These are phyloP conservation scores for Epinotia nisella DNA, from an alignment of 2,888 invertebrate genomes.

Conservation along the genomic window DNA sequence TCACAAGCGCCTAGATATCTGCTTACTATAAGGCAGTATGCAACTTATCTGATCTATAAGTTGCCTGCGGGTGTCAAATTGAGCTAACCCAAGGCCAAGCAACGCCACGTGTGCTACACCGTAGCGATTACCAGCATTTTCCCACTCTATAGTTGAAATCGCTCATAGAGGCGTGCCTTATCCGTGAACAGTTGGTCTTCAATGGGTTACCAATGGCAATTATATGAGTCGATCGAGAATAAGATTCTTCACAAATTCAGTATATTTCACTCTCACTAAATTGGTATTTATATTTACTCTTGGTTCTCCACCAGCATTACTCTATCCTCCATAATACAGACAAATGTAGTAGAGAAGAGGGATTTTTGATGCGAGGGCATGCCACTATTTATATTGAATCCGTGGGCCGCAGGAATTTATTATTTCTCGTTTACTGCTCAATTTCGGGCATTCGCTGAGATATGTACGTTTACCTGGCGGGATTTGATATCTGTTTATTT, in stretches of 20 bases:
- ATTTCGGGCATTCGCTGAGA: slow-evolving; percentile 44
- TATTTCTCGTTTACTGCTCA: slow-evolving; percentile 51
- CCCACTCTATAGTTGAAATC: no score
- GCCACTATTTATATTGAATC: slow-evolving; percentile 57
- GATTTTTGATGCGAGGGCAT: slow-evolving; percentile 50
- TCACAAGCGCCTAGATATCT: background rate
- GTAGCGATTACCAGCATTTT: no score
- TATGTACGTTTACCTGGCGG: slow-evolving; percentile 39
- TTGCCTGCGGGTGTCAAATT: background rate
- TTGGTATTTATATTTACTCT: background rate
- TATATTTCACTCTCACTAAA: no score
- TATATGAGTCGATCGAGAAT: no score
- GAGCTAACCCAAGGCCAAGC: no score
- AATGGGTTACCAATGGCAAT: no score
- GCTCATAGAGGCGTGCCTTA: no score
- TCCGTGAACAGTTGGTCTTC: no score
- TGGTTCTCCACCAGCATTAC: slow-evolving; percentile 47
- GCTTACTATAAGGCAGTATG: background rate
- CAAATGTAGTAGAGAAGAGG: slow-evolving; percentile 52
- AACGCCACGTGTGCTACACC: no score
- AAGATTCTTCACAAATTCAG: no score
- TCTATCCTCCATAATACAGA: slow-evolving; percentile 58
- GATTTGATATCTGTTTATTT: slow-evolving; percentile 42
- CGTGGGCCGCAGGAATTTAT: slow-evolving; percentile 53
- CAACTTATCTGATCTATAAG: background rate